These are phyloP conservation scores for Acromyrmex echinatior DNA, from an alignment of 1,140 invertebrate genomes.

Conservation along the genomic window DNA sequence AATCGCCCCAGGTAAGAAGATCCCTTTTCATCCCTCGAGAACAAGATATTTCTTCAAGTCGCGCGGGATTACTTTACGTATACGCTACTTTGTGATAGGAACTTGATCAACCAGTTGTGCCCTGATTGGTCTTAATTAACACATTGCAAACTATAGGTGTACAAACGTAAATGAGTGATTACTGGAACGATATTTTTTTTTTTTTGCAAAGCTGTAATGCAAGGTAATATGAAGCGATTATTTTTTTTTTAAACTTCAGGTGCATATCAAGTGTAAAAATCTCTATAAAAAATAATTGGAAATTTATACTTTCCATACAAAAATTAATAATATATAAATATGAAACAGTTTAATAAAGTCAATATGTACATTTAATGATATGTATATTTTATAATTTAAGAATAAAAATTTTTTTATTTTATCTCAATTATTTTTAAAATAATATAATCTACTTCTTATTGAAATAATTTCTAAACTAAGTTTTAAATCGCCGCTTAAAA, in stretches of 20 bases:
- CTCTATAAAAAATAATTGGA: too few species aligned
- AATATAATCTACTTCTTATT: too few species aligned
- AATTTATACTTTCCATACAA: too few species aligned
- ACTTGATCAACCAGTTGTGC: not conserved
- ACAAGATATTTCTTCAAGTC: not conserved
- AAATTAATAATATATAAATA: too few species aligned
- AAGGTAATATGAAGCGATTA: not conserved
- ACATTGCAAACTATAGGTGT: not conserved
- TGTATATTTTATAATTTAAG: too few species aligned
- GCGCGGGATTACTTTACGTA: not conserved
- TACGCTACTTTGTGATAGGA: not conserved
- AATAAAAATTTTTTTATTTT: too few species aligned
- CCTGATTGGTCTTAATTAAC: not conserved
- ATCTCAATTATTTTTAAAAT: too few species aligned
- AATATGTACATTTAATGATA: too few species aligned
- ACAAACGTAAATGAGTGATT: not conserved
- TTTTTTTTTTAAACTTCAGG: not conserved
- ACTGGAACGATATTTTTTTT: not conserved
- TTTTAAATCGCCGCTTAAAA: too few species aligned
- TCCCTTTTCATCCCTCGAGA: not conserved
- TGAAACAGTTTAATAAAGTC: too few species aligned
- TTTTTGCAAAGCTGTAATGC: not conserved
- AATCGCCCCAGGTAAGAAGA: conserved; percentile 15
- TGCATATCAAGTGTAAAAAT: too few species aligned
- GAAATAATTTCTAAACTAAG: too few species aligned